Evolutionary conservation across 2,113 vertebrate genomes (phyloP).

Genomic region (Amazona guildingii): DNA sequence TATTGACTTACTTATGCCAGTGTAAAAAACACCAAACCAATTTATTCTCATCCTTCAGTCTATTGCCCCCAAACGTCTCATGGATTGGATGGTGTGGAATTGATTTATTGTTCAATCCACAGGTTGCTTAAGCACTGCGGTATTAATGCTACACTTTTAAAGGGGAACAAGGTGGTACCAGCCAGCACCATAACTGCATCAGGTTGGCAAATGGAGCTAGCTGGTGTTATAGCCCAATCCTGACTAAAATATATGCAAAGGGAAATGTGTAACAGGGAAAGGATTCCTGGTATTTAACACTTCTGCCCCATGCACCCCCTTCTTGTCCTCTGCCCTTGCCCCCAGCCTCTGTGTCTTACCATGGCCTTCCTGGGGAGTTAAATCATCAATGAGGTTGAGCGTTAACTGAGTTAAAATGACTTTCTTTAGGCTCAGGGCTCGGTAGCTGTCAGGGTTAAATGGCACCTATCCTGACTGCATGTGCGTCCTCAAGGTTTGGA

Average conservation of each 20-base stretch:
- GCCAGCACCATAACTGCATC: accelerated
- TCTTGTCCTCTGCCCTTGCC: background rate
- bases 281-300: background rate
- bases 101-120: background rate
- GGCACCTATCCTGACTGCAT: background rate
- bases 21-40: background rate
- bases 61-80: background rate
- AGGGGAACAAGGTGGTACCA: background rate
- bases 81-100: background rate
- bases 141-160: too few relatives aligned
- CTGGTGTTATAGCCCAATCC: background rate
- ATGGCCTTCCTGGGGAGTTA: background rate
- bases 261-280: background rate
- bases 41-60: background rate
- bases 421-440: background rate
- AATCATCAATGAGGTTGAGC: background rate
- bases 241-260: background rate
- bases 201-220: background rate
- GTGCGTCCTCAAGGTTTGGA: background rate
- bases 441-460: background rate
- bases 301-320: background rate
- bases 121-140: accelerated
- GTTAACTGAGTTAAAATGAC: background rate
- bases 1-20: background rate
- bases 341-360: background rate